Conservation (phyloP, 1,140 invertebrate genomes). For the Penaeus japonicus region DNA sequence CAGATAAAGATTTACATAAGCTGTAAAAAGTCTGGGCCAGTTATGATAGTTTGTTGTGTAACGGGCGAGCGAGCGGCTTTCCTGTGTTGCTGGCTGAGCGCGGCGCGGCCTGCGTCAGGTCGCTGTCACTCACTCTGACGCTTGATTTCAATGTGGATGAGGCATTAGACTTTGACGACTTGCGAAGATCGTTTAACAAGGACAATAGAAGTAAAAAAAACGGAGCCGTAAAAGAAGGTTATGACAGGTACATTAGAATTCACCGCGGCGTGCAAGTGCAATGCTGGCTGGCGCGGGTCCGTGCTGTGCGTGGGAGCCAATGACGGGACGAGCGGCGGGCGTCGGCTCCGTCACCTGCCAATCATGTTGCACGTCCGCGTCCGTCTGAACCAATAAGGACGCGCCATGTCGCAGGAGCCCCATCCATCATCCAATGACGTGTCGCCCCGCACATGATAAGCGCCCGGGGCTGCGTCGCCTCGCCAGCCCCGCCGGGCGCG, state of each 20-base stretch:
- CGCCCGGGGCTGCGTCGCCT: slow-evolving; percentile 35
- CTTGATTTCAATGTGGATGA: slow-evolving; percentile 20
- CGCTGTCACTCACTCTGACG: background rate
- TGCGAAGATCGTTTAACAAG: background rate
- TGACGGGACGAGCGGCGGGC: slow-evolving; percentile 32
- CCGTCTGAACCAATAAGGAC: slow-evolving; percentile 31
- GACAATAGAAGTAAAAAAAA: slow-evolving; percentile 14
- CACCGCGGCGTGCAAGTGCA: background rate
- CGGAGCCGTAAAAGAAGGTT: slow-evolving; percentile 18
- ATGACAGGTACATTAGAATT: slow-evolving; percentile 18
- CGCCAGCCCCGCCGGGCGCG: background rate
- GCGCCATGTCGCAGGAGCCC: slow-evolving; percentile 17
- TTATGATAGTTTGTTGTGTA: no score
- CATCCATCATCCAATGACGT: slow-evolving; percentile 52
- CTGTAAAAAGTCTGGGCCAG: background rate
- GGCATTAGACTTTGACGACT: slow-evolving; percentile 3
- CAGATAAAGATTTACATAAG: slow-evolving; percentile 25
- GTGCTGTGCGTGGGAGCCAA: slow-evolving; percentile 27
- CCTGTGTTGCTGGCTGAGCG: no score
- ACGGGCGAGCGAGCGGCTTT: no score
- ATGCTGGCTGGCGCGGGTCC: background rate
- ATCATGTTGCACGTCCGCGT: slow-evolving; percentile 34
- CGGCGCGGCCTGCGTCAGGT: no score
- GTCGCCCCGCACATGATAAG: slow-evolving; percentile 36
- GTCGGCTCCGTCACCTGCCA: slow-evolving; percentile 44